Evolutionary conservation across 2,888 invertebrate species (phyloP).

Genomic region (Drosophila dives): DNA sequence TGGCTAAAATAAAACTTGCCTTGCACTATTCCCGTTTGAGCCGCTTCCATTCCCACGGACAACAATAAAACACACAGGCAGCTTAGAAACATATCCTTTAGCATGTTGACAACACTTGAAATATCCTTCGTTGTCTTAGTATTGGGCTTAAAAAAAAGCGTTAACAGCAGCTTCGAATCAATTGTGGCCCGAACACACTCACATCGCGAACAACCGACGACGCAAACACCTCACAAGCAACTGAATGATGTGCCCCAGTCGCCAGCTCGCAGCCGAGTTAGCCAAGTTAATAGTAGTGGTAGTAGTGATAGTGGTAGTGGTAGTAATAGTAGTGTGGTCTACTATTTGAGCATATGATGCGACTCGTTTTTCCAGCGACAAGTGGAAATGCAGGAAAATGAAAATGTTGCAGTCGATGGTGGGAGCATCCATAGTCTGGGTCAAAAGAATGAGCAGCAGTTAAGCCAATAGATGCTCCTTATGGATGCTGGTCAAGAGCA

Average conservation of each 20-base stretch:
- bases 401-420: conserved; percentile 18
- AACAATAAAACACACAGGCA: conserved; percentile 14
- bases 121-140: conserved; percentile 6
- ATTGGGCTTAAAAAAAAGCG: conserved; percentile 6
- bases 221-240: conserved; percentile 77
- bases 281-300: conserved; percentile 21
- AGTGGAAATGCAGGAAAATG: conserved; percentile 54
- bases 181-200: conserved; percentile 16
- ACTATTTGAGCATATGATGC: conserved; percentile 43
- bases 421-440: conserved; percentile 34
- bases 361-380: conserved; percentile 64
- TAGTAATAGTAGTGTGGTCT: conserved; percentile 12
- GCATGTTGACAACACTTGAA: conserved; percentile 26
- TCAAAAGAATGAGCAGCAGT: conserved; percentile 23
- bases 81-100: conserved; percentile 9
- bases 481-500: conserved; percentile 7
- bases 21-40: conserved; percentile 61
- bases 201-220: conserved; percentile 72
- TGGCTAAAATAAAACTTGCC: conserved; percentile 59
- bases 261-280: conserved; percentile 37
- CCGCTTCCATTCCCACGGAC: conserved; percentile 23
- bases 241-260: conserved; percentile 64
- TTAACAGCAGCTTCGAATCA: background rate
- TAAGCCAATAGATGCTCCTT: conserved; percentile 9
- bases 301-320: conserved; percentile 10